Evolutionary conservation across 1,140 invertebrate genomes (phyloP).

Genomic region (Heterodera schachtii): DNA sequence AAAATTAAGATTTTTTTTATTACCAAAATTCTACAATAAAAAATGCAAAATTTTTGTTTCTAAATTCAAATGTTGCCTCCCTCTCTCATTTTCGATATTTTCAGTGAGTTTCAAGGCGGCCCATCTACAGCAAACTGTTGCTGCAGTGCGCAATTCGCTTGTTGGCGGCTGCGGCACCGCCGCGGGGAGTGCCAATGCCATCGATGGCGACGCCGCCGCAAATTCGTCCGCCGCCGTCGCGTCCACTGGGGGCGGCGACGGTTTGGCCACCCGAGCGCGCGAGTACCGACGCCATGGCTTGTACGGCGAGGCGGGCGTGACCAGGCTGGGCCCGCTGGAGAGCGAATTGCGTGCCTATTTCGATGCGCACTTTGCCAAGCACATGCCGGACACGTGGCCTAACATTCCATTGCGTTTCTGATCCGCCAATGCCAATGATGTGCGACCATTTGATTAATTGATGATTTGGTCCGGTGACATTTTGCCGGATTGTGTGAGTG

Average conservation of each 20-base stretch:
- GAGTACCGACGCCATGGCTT: background rate
- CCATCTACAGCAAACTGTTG: too few species aligned
- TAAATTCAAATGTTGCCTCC: too few species aligned
- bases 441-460: background rate
- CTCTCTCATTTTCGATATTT: too few species aligned
- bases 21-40: too few species aligned
- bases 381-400: conserved; percentile 4
- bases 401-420: conserved; percentile 27
- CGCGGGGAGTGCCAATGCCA: background rate
- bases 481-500: too few species aligned
- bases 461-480: too few species aligned
- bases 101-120: too few species aligned
- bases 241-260: background rate
- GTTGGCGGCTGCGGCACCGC: too few species aligned
- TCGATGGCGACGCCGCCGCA: background rate
- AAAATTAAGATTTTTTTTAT: too few species aligned
- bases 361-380: background rate
- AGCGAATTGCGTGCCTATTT: background rate
- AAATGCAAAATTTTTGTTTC: too few species aligned
- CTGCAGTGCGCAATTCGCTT: background rate
- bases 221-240: background rate
- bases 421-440: background rate
- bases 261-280: background rate
- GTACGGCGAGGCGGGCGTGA: background rate
- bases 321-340: background rate